Evolutionary conservation across 2,113 vertebrate species (phyloP).

Genomic region (Xenotilapia leptura): DNA sequence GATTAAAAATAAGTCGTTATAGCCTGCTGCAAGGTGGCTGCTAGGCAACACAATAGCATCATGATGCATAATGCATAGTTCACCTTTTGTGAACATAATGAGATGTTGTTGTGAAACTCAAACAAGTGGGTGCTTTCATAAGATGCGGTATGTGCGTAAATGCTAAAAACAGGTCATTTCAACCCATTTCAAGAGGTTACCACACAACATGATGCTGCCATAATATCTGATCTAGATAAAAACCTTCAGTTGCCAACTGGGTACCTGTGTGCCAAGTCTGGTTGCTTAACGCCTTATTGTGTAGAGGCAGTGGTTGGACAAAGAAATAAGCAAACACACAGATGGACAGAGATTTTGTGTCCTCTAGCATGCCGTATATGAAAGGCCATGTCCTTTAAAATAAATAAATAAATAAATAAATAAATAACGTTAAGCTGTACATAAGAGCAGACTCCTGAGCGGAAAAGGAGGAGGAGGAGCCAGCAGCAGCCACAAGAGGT

Average conservation of each 20-base stretch:
- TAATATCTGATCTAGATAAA: background rate
- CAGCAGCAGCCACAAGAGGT: slow-evolving; percentile 31
- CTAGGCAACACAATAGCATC: background rate
- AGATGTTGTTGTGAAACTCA: background rate
- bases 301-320: background rate
- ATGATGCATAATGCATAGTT: background rate
- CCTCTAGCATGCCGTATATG: background rate
- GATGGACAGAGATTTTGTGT: background rate
- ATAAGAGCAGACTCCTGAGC: background rate
- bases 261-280: background rate
- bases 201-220: background rate
- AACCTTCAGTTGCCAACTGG: background rate
- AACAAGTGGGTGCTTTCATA: background rate
- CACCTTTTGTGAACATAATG: background rate
- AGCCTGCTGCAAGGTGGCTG: background rate
- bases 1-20: background rate
- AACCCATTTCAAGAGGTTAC: background rate
- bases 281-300: background rate
- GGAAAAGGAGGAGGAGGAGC: background rate
- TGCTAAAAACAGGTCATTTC: background rate
- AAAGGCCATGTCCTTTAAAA: background rate
- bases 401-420: background rate
- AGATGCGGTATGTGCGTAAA: background rate
- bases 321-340: background rate
- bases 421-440: background rate